Base-by-base conservation (phyloP, 1,140 invertebrate species). In the Thereuonema tuberculata region DNA sequence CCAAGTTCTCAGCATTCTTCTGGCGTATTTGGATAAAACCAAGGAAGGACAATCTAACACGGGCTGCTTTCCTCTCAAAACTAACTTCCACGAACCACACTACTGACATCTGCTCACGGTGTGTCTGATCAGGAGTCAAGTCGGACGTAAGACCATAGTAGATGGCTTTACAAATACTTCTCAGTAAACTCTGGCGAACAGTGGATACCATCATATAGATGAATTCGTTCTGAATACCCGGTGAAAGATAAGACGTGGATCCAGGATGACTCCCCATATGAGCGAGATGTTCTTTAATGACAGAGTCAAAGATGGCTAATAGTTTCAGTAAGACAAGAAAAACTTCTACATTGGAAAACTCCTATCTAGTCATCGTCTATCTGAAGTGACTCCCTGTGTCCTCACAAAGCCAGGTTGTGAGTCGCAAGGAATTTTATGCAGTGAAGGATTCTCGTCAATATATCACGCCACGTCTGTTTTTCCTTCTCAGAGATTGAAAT, bases 51-150 rank as follows among this genome's bases (percentile, higher is more conserved):
- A 2, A 46, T 37, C 5, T 20, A n/a, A n/a, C n/a, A n/a, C n/a
- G n/a, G n/a, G n/a, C n/a, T n/a, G n/a, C n/a, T n/a, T 61, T 61
- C 21, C 2, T 59, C 53, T 23, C 29, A 61, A 61, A 61, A 56
- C 26, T 24, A 37, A 56, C 25, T 37, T 56, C 25, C 17, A 56
- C 54, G 26, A 9, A 56, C 26, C 29, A 9, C 5, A 56, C 21
- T 17, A 37, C 54, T 21, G 26, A 15, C 15, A 28, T 56, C 5
- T 24, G 26, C 25, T 59, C 23, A 17, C 17, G 31, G 31, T 37
- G 31, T 5, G 26, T 24, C 53, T 25, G 14, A 59, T 54, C 21
- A 53, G 43, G 46, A 59, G 43, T 52, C 23, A 9, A 59, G 27
- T 59, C 58, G 25, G 53, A 26, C 25, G 53, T 5, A 54, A 59